These are phyloP conservation scores for Lepidurus couesii DNA, from an alignment of 1,140 invertebrate species.

Conservation along the genomic window DNA sequence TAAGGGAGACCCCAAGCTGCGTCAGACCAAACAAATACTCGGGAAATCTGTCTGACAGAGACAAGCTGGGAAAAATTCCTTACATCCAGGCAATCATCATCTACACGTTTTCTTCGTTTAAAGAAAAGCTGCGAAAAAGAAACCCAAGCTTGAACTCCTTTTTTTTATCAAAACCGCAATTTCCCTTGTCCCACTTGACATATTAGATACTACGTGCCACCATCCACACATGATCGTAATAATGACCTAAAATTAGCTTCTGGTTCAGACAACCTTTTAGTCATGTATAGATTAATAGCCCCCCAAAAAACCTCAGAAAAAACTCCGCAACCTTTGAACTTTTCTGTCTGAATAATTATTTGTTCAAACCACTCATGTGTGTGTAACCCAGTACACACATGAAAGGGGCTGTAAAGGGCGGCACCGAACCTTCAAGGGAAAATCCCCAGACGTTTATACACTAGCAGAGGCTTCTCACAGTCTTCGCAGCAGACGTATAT, in stretches of 20 bases:
- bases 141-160: background rate
- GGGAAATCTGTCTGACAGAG: background rate
- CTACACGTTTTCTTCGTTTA: too few species aligned
- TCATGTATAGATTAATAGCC: background rate
- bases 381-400: background rate
- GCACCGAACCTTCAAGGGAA: background rate
- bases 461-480: background rate
- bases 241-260: background rate
- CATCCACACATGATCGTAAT: background rate
- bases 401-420: background rate
- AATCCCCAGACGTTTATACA: background rate
- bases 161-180: background rate
- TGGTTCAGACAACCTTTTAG: background rate
- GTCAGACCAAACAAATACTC: background rate
- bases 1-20: background rate
- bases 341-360: background rate
- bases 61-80: too few species aligned
- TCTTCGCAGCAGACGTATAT: background rate
- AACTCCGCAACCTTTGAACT: background rate
- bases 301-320: background rate
- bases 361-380: constrained; percentile 11
- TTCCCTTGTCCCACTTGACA: background rate
- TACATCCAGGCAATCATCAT: too few species aligned
- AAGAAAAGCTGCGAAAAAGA: background rate
- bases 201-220: background rate